A percentile compares a stretch with the other conserved stretches of the same genome.
Conservation (phyloP, 1,140 invertebrate genomes). For the Nixonia krombeini region DNA sequence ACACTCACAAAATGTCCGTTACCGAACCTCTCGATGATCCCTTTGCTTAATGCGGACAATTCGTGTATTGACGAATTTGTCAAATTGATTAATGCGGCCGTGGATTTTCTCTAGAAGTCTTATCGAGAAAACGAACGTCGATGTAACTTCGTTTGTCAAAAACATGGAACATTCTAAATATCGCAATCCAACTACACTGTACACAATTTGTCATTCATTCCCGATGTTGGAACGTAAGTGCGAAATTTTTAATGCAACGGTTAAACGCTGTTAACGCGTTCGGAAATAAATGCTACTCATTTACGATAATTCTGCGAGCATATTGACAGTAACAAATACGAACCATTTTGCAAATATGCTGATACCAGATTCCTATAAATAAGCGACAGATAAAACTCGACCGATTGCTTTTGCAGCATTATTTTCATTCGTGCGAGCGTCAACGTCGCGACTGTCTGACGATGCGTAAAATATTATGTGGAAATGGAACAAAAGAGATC, state of each 20-base stretch:
- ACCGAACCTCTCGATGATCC: conserved; percentile 8
- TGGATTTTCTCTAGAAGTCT: too few relatives aligned
- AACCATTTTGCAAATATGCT: conserved; percentile 7
- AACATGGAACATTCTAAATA: conserved; percentile 4
- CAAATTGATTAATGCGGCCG: neutral
- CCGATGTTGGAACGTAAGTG: too few relatives aligned
- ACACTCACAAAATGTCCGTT: neutral
- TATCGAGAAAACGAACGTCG: neutral
- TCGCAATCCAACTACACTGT: too few relatives aligned
- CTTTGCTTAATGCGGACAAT: neutral
- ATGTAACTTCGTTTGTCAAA: conserved; percentile 1
- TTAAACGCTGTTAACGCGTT: too few relatives aligned
- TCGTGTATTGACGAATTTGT: too few relatives aligned
- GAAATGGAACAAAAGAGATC: conserved; percentile 12
- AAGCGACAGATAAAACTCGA: conserved; percentile 44
- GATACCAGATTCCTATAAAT: conserved; percentile 45
- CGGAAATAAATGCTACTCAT: too few relatives aligned
- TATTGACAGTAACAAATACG: too few relatives aligned
- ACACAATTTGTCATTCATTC: too few relatives aligned
- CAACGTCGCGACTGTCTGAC: conserved; percentile 20
- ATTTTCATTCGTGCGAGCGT: conserved; percentile 6
- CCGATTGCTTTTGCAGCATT: conserved; percentile 19
- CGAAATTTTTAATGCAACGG: too few relatives aligned
- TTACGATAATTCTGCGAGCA: too few relatives aligned
- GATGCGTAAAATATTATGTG: conserved; percentile 29